Percentiles rank a stretch among this genome's conserved stretches.
These are phyloP conservation scores for Plutomurus gul DNA, from an alignment of 1,140 invertebrate species.

Conservation along the genomic window DNA sequence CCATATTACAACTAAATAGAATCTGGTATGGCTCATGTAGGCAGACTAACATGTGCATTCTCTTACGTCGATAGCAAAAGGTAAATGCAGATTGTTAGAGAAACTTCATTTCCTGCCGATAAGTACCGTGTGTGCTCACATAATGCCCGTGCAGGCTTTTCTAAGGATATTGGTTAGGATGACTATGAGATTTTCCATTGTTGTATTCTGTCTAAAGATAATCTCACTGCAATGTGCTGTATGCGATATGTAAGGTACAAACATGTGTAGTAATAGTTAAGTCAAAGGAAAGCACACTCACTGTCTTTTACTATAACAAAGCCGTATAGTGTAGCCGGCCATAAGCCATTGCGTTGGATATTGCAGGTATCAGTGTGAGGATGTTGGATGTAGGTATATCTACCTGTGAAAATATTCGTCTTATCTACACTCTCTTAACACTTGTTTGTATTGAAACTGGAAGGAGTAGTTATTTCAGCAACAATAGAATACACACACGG, in stretches of 20 bases:
- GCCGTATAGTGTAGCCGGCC: neutral
- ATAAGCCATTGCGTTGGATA: no score
- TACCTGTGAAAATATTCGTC: neutral
- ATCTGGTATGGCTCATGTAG: neutral
- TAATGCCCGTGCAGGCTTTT: slow-evolving; percentile 41
- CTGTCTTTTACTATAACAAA: neutral
- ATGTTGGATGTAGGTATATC: no score
- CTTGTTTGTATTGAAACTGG: neutral
- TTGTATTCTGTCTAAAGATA: no score
- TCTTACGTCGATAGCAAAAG: neutral
- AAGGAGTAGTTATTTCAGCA: neutral
- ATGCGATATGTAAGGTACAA: no score
- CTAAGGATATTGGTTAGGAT: slow-evolving; percentile 45
- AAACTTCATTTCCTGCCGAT: slow-evolving; percentile 47
- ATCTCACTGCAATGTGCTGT: no score
- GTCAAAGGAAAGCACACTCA: no score
- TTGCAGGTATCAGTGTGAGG: no score
- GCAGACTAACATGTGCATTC: neutral
- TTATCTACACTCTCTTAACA: neutral
- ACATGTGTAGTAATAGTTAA: no score
- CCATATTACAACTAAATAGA: neutral
- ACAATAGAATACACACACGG: neutral
- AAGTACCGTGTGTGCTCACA: slow-evolving; percentile 45
- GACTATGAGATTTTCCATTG: slow-evolving; percentile 42
- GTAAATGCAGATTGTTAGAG: slow-evolving; percentile 1